Evolutionary conservation across 2,113 vertebrate species (phyloP).

Genomic region (Triplophysa dalaica): DNA sequence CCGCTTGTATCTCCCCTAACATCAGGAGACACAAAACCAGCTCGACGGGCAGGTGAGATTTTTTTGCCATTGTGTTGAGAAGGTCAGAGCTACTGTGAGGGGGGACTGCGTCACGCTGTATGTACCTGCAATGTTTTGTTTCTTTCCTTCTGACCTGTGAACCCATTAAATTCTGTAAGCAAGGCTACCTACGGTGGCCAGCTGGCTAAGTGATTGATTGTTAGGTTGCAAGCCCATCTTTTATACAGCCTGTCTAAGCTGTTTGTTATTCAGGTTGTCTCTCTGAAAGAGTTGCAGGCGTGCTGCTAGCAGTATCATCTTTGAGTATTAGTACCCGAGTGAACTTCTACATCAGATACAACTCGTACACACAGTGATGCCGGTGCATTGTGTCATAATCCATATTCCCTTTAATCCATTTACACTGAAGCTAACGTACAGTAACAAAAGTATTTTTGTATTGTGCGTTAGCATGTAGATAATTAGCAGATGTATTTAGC

Average conservation of each 20-base stretch:
- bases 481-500: too few relatives aligned
- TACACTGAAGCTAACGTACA: too few relatives aligned
- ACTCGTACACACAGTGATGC: background rate
- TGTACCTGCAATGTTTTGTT: constrained; percentile 19
- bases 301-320: constrained; percentile 23
- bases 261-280: constrained; percentile 61
- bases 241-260: constrained; percentile 55
- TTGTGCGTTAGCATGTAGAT: too few relatives aligned
- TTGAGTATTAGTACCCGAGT: background rate
- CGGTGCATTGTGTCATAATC: too few relatives aligned
- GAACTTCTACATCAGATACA: constrained; percentile 20
- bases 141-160: constrained; percentile 36
- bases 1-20: background rate
- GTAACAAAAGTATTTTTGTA: too few relatives aligned
- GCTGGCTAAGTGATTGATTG: constrained; percentile 61
- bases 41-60: constrained; percentile 21
- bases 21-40: background rate
- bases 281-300: constrained; percentile 30
- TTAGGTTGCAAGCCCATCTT: constrained; percentile 60
- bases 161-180: constrained; percentile 28
- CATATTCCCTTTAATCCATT: too few relatives aligned
- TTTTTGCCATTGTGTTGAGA: constrained; percentile 52
- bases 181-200: constrained; percentile 35
- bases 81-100: constrained; percentile 43
- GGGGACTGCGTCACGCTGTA: constrained; percentile 15